These are phyloP conservation scores for Sciaenops ocellatus DNA, from an alignment of 2,797 vertebrate species.

Conservation along the genomic window DNA sequence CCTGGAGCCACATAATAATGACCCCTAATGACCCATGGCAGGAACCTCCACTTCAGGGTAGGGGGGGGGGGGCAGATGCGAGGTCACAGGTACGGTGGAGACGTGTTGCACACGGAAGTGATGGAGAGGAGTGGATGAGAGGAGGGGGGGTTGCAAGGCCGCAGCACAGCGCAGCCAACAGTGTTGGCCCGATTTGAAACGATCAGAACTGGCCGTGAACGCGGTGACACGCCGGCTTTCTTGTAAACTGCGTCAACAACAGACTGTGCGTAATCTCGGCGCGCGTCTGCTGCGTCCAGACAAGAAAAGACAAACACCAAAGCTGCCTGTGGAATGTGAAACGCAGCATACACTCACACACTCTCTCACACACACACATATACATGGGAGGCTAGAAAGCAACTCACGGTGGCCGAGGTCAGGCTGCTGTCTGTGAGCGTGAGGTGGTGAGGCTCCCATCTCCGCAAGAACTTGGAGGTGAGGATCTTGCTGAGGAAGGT, in stretches of 20 bases:
- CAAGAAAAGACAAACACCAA: conserved; percentile 62
- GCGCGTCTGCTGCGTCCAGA: conserved; percentile 53
- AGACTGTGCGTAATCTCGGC: conserved; percentile 51
- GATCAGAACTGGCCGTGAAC: conserved; percentile 20
- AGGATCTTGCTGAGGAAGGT: conserved; percentile 99
- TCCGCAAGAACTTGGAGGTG: conserved; percentile 96
- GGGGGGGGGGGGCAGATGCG: too few species aligned
- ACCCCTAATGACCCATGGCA: neutral
- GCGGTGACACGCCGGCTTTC: conserved; percentile 32
- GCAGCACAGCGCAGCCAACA: too few species aligned
- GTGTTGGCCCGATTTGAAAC: neutral
- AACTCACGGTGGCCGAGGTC: conserved; percentile 95
- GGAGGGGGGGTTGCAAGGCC: neutral
- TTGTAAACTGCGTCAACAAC: conserved; percentile 72
- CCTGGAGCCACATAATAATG: too few species aligned
- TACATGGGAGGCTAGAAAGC: neutral
- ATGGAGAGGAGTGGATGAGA: neutral
- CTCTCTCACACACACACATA: conserved; percentile 24
- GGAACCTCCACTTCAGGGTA: neutral
- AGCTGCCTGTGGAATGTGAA: conserved; percentile 57
- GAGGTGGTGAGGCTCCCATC: conserved; percentile 98
- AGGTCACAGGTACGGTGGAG: neutral
- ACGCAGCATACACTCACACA: conserved; percentile 23
- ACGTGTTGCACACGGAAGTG: neutral
- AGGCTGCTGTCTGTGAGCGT: conserved; percentile 95